A percentile compares a stretch with the other conserved stretches of the same genome.
Evolutionary conservation across 2,888 invertebrate species (phyloP).

Genomic region (Drosophila lutescens): DNA sequence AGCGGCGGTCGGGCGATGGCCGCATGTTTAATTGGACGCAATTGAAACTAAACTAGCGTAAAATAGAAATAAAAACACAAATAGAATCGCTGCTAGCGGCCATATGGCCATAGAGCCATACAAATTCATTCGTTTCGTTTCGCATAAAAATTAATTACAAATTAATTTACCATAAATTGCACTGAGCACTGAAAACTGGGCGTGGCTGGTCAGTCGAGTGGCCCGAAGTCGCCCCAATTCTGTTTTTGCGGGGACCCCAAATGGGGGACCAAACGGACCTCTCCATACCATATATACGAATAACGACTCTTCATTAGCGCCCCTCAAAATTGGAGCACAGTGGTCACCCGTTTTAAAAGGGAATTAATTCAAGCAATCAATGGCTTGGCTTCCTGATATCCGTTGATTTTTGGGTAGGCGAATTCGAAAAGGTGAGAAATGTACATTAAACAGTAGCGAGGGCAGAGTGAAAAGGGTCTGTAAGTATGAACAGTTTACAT

Average conservation of each 20-base stretch:
- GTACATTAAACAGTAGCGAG: too few species aligned
- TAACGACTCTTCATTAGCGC: conserved; percentile 52
- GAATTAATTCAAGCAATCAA: background rate
- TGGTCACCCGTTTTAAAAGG: background rate
- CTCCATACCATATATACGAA: background rate
- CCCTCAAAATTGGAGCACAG: background rate
- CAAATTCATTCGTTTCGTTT: conserved; percentile 35
- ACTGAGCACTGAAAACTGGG: background rate
- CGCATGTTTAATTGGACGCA: conserved; percentile 80
- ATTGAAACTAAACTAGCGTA: conserved; percentile 80
- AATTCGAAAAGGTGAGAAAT: too few species aligned
- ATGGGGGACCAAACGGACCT: background rate
- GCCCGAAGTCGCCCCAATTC: conserved; percentile 26
- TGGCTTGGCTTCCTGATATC: background rate
- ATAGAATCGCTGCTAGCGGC: conserved; percentile 42
- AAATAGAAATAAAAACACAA: conserved; percentile 67
- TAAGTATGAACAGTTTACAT: too few species aligned
- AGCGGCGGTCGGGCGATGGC: conserved; percentile 27
- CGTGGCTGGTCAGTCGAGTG: conserved; percentile 48
- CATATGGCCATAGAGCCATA: conserved; percentile 25
- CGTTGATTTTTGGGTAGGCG: background rate
- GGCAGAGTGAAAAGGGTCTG: background rate
- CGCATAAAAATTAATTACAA: conserved; percentile 77
- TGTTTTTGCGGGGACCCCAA: too few species aligned
- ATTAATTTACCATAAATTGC: conserved; percentile 80